Base-by-base conservation (phyloP, 2,888 invertebrate species). In the Lamproptera curius region DNA sequence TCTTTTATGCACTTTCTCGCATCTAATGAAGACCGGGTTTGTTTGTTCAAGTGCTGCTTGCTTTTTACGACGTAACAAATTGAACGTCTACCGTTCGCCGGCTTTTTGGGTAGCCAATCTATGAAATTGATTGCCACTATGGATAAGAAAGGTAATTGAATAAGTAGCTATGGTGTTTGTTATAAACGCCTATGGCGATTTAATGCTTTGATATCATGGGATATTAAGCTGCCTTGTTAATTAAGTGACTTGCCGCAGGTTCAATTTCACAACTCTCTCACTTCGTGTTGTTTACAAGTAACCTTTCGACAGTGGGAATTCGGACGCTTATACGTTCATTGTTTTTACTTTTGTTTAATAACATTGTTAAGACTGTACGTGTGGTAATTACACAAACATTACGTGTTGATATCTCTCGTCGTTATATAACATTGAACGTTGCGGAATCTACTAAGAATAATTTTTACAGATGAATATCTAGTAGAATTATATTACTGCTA, bases 1-100 rank as follows among this genome's bases (percentile, higher is more conserved):
- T 70, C 72, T 63, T 57, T 64, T 62, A 65, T 62, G 45, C 41
- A 71, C 75, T 75, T 75, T 75, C 73, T 62, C 73, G 58, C 43
- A 54, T 50, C 53, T 63, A 64, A 62, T 69, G 68, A 73, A 61
- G 60, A 61, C 60, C 65, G 57, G 65, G 63, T 64, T 63, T 69
- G 62, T 70, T 72, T 69, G 16, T 50, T 31, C 38, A 41, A 41
- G 41, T 28, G 28, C 23, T 50, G 23, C 16, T n/a, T 23, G n/a
- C 63, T 20, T 39, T 48, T 36, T 41, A 15, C 42, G 38, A 42
- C 35, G 60, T 58, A 56, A 58, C 45, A 54, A 51, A 49, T 44
- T 45, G 11, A 35, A 33, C 9, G 15, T 20, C 17, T 38, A 33
- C 33, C 41, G 16, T 43, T 34, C 17, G 9, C 33, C n/a, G n/a